Base-by-base conservation (phyloP, 1,140 invertebrate species). In the Apis mellifera region DNA sequence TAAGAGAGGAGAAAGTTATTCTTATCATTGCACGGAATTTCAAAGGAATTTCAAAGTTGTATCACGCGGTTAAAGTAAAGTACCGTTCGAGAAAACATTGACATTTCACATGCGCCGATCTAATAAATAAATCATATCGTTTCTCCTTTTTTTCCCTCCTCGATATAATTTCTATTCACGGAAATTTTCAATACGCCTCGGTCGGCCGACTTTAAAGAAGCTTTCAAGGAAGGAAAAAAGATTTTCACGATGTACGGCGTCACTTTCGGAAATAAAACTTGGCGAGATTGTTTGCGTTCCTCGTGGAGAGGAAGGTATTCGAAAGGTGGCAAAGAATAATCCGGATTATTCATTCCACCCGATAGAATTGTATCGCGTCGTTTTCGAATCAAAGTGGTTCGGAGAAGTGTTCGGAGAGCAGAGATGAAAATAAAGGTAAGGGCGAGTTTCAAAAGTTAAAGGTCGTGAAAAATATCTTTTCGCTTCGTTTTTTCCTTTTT, bases 221-320 rank as follows among this genome's bases (percentile, higher is more conserved):
- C 75, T 52, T 66, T 19, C 54, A 32, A 42, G 19, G 17, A 5
- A 13, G 2, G 13, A 48, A 72, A 72, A 71, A 8, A 59, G 57
- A 62, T 79, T 62, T 42, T 72, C 72, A 23, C 42, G 71, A 42
- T 50, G 60, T 55, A 73, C 48, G n/a, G 26, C 15, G 48, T 17
- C n/a, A 19, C n/a, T 72, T 42, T 13, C 60, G 15, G 17, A 0
- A 32, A 19, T 12, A 19, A 15, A 55, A 32, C 1, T 50, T 32
- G 23, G 42, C 54, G 13, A n/a, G 19, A 70, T 62, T 71, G 55
- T 78, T 70, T 52, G 42, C 66, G 55, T n/a, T 71, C 55, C 21
- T 8, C 42, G 62, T 5, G 23, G 2, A 12, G 32, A 11, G 15
- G 15, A n/a, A 57, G 42, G 42, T 9, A 42, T 13, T 15, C 1